These are phyloP conservation scores for Lamprologus ornatipinnis DNA, from an alignment of 2,113 vertebrate species.

Conservation along the genomic window DNA sequence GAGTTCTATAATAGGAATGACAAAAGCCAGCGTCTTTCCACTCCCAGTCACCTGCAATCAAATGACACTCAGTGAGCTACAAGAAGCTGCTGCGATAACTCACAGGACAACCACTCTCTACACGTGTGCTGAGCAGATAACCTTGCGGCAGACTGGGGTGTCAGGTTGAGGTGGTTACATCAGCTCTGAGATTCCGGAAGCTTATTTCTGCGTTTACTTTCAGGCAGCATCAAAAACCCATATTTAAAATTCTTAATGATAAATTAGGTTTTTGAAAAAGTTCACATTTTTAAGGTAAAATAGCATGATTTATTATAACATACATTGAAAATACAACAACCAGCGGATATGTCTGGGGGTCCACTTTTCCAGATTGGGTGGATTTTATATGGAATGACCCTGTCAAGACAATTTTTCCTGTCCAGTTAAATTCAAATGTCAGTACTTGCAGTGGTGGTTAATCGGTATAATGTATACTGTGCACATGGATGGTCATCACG, in stretches of 20 bases:
- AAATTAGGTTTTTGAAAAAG: not conserved
- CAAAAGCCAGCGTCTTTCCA: conserved; percentile 92
- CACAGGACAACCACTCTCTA: not conserved
- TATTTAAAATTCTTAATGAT: not conserved
- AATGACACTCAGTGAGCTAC: not conserved
- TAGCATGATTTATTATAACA: not conserved
- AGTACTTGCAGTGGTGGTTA: not conserved
- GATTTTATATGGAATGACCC: not conserved
- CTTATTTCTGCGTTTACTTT: not conserved
- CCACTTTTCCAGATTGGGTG: not conserved
- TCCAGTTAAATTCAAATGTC: not conserved
- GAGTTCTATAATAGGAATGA: conserved; percentile 90
- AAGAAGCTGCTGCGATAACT: not conserved
- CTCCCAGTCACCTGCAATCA: conserved; percentile 86
- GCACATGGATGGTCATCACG: not conserved
- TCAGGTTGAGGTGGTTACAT: not conserved
- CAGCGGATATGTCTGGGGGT: not conserved
- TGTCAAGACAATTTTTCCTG: not conserved
- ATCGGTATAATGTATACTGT: not conserved
- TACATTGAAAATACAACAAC: not conserved
- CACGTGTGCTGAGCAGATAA: not conserved
- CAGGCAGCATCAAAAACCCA: not conserved
- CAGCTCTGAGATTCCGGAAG: not conserved
- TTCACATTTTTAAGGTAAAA: not conserved
- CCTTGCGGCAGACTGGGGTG: not conserved